phyloP scores from a whole-genome alignment of 1,140 invertebrate species.

The Laodelphax striatellus region DNA sequence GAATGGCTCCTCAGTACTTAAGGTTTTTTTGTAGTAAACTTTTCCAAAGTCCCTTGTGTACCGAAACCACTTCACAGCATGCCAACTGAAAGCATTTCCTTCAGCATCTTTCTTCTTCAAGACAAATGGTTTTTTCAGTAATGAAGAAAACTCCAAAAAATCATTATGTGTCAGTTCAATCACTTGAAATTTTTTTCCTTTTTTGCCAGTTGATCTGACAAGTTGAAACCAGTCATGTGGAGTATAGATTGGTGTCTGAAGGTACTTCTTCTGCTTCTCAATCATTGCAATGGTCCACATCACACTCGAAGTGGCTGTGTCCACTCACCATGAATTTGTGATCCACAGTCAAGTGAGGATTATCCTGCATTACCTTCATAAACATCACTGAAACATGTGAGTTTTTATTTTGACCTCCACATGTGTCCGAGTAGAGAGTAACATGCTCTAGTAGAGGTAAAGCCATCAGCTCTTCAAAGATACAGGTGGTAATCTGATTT shows the following conservation, averaged over 20 bases:
- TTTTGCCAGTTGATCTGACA: conserved; percentile 5
- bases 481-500: conserved; percentile 26
- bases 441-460: conserved; percentile 17
- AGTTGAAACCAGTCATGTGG: conserved; percentile 18
- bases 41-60: not conserved
- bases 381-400: conserved; percentile 23
- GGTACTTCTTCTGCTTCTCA: conserved; percentile 23
- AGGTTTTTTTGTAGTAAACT: not conserved
- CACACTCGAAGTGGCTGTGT: conserved; percentile 24
- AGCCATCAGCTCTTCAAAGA: conserved; percentile 20
- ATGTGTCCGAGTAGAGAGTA: conserved; percentile 28
- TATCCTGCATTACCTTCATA: conserved; percentile 7
- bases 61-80: not conserved
- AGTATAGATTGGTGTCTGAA: conserved; percentile 17
- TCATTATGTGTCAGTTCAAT: not conserved
- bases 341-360: not conserved
- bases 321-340: not conserved
- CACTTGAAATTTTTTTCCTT: not conserved
- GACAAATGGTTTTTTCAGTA: not conserved
- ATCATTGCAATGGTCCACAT: conserved; percentile 26
- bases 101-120: not conserved
- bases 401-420: conserved; percentile 30
- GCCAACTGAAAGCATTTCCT: not conserved
- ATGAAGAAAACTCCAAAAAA: not conserved
- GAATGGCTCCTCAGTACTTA: not conserved